A percentile compares a stretch with the other conserved stretches of the same genome.
These are phyloP conservation scores for Xiphorhynchus erythropygius DNA, from an alignment of 2,797 vertebrate species.

Conservation along the genomic window DNA sequence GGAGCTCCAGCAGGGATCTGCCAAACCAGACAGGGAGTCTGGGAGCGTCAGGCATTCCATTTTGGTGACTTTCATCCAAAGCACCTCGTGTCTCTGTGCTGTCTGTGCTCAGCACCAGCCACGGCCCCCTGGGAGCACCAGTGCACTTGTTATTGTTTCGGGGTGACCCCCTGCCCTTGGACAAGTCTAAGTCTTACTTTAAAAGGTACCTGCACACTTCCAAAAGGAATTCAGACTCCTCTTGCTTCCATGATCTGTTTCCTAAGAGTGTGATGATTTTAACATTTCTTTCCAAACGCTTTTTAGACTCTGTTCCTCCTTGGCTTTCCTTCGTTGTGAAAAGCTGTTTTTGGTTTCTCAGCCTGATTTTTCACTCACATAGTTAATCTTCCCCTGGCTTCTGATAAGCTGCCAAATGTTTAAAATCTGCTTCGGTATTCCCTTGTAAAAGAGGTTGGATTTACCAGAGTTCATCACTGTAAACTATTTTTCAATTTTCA, in stretches of 20 bases:
- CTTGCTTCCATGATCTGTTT: conserved; percentile 28
- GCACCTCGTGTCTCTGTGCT: background rate
- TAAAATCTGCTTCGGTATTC: conserved; percentile 60
- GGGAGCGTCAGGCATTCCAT: background rate
- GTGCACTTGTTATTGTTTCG: background rate
- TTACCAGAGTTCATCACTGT: conserved; percentile 28
- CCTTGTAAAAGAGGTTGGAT: conserved; percentile 46
- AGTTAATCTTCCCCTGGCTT: conserved; percentile 57
- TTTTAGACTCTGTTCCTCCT: conserved; percentile 26
- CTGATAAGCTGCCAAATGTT: conserved; percentile 63
- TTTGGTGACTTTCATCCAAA: background rate
- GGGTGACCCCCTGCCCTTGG: background rate
- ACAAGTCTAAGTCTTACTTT: background rate
- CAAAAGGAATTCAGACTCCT: conserved; percentile 2
- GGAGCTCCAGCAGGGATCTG: background rate
- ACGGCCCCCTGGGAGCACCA: background rate
- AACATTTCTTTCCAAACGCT: conserved; percentile 32
- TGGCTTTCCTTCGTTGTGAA: conserved; percentile 34
- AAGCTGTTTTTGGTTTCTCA: conserved; percentile 63
- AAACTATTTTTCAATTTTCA: conserved; percentile 40
- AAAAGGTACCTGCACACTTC: background rate
- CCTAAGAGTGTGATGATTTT: conserved; percentile 22
- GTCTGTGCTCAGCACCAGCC: background rate
- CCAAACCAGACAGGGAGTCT: background rate
- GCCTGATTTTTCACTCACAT: conserved; percentile 57